Base-by-base conservation (phyloP, 2,113 vertebrate genomes). In the Melanerpes aurifrons region DNA sequence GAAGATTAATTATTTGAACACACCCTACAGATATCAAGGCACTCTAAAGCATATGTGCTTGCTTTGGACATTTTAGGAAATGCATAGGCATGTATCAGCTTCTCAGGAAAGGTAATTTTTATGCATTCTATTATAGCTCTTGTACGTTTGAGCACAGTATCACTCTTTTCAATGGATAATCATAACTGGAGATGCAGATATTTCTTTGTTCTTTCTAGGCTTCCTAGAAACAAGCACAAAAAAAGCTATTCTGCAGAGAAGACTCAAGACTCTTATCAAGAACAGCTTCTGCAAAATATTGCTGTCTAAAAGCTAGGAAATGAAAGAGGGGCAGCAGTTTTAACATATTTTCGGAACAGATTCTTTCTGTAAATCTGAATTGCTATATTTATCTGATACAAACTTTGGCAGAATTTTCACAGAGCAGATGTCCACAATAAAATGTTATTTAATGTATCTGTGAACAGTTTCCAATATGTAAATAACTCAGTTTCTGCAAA, bases 341-440 rank as follows among this genome's bases (percentile, higher is more conserved):
- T 78, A 78, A 80, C 87, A 64, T 68, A 56, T 96, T 96, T 82
- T 69, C 90, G 84, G 82, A 95, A 85, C 75, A 69, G 40, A 90
- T 94, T 93, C 72, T 81, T 43, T 47, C 90, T 87, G 91, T 93
- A 95, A 96, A 96, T 93, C 58, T 94, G 95, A 90, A 96, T 92
- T 94, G 93, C 71, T 79, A 92, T 92, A 87, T 86, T 88, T 87
- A 96, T 90, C 89, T 12, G 82, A 78, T 71, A 48, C 79, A 88
- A 96, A 94, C 63, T 92, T 95, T 97, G 97, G 97, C 97, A 97
- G 96, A 93, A 86, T 82, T 90, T 87, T 92, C 94, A 63, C 92
- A 93, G 96, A 95, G 94, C 98, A 98, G 98, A 98, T 98, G 98
- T 96, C 97, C 96, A 81, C 93, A 94, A 89, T 94, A 95, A 97